Percentiles rank a stretch among this genome's conserved stretches.
phyloP scores from a whole-genome alignment of 1,140 invertebrate genomes.

The Drosophila sp. region DNA sequence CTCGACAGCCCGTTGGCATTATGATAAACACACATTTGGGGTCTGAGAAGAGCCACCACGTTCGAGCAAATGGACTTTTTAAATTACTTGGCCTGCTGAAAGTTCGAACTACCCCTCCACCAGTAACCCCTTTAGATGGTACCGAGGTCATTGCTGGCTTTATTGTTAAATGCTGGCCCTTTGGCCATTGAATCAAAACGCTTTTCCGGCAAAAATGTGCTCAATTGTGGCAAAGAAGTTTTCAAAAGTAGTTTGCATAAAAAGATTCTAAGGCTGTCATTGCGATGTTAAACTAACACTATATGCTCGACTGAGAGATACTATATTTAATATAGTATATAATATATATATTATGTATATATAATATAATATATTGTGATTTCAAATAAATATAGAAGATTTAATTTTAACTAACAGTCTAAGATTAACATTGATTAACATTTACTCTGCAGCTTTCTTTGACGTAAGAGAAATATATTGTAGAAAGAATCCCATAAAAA shows the following conservation, averaged over 20 bases:
- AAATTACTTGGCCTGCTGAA: constrained; percentile 64
- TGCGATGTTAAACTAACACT: no score
- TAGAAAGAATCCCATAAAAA: no score
- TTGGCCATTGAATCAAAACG: constrained; percentile 71
- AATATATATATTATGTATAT: no score
- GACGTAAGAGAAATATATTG: no score
- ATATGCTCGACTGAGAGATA: neutral
- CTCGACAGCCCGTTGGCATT: constrained; percentile 61
- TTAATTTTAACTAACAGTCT: no score
- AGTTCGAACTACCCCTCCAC: constrained; percentile 45
- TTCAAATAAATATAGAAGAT: no score
- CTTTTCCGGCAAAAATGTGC: constrained; percentile 78
- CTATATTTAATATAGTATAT: neutral
- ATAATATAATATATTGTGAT: no score
- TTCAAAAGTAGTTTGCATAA: constrained; percentile 57
- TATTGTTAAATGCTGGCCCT: constrained; percentile 27
- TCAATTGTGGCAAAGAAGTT: constrained; percentile 71
- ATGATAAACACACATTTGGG: constrained; percentile 81
- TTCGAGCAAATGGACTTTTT: constrained; percentile 64
- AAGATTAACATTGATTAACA: no score
- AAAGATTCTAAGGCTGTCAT: constrained; percentile 45
- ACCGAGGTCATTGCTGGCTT: constrained; percentile 16
- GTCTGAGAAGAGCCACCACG: neutral
- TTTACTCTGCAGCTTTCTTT: no score
- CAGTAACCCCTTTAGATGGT: neutral